These are phyloP conservation scores for Leiothrix lutea DNA, from an alignment of 2,113 vertebrate genomes.

Conservation along the genomic window DNA sequence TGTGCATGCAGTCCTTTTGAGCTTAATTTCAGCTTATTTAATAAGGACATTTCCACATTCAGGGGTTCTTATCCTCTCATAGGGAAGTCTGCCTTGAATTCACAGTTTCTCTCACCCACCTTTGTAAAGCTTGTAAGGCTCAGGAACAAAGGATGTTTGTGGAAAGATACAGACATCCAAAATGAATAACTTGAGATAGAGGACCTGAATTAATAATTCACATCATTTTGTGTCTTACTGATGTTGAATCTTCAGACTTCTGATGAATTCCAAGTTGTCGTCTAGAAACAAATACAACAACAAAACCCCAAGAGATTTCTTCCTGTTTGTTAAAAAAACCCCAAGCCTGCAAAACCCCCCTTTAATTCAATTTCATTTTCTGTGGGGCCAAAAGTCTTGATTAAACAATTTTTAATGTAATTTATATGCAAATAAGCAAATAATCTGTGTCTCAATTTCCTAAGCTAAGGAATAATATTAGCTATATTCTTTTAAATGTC, in stretches of 20 bases:
- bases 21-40: background rate
- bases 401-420: background rate
- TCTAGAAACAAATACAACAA: background rate
- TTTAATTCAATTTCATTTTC: background rate
- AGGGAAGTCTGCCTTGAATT: background rate
- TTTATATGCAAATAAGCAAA: conserved; percentile 31
- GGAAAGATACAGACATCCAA: background rate
- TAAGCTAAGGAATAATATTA: background rate
- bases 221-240: background rate
- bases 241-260: background rate
- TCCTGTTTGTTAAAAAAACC: background rate
- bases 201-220: background rate
- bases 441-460: background rate
- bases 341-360: fast-evolving
- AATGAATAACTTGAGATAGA: background rate
- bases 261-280: background rate
- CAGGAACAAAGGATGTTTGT: background rate
- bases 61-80: background rate
- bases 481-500: background rate
- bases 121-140: background rate
- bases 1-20: background rate
- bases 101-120: background rate
- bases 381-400: background rate
- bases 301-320: background rate
- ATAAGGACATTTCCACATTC: background rate